A percentile compares a stretch with the other conserved stretches of the same genome.
Evolutionary conservation across 2,797 vertebrate species (phyloP).

Genomic region (Fistularia tabacaria): DNA sequence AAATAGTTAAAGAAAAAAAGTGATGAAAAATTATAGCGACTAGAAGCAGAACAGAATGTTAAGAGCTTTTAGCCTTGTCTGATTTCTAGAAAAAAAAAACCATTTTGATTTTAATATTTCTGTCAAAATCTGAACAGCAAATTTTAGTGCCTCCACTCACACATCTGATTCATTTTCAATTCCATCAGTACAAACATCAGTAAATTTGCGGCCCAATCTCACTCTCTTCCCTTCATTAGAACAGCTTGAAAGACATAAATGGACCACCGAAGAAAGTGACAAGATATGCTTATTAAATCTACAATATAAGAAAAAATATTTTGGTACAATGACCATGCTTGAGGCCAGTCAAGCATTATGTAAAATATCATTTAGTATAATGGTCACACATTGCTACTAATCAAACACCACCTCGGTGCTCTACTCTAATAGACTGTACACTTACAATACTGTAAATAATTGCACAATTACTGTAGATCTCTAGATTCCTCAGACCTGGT

Average conservation of each 20-base stretch:
- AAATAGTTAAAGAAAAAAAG: slow-evolving; percentile 4
- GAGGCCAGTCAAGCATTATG: slow-evolving; percentile 95
- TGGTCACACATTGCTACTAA: slow-evolving; percentile 48
- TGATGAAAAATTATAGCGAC: slow-evolving; percentile 43
- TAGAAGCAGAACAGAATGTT: slow-evolving; percentile 51
- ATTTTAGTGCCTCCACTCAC: too few relatives aligned
- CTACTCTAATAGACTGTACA: slow-evolving; percentile 48
- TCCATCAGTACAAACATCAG: background rate
- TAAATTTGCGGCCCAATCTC: background rate
- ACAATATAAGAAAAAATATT: slow-evolving; percentile 62
- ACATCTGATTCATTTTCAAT: background rate
- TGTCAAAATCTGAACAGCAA: too few relatives aligned
- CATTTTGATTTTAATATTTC: background rate
- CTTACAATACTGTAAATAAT: slow-evolving; percentile 58
- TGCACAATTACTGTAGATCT: slow-evolving; percentile 52
- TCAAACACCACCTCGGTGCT: slow-evolving; percentile 53
- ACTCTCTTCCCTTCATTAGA: slow-evolving; percentile 9
- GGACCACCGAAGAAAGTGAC: slow-evolving; percentile 42
- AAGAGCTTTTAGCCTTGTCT: slow-evolving; percentile 63
- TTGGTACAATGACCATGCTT: slow-evolving; percentile 74
- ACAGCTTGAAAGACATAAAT: slow-evolving; percentile 24
- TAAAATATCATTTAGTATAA: slow-evolving; percentile 60
- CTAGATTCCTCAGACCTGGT: slow-evolving; percentile 16
- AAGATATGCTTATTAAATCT: slow-evolving; percentile 59
- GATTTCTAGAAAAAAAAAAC: slow-evolving; percentile 16